A percentile compares a stretch with the other conserved stretches of the same genome.
Evolutionary conservation across 2,888 invertebrate genomes (phyloP).

Genomic region (Lepeophtheirus nordmannii): DNA sequence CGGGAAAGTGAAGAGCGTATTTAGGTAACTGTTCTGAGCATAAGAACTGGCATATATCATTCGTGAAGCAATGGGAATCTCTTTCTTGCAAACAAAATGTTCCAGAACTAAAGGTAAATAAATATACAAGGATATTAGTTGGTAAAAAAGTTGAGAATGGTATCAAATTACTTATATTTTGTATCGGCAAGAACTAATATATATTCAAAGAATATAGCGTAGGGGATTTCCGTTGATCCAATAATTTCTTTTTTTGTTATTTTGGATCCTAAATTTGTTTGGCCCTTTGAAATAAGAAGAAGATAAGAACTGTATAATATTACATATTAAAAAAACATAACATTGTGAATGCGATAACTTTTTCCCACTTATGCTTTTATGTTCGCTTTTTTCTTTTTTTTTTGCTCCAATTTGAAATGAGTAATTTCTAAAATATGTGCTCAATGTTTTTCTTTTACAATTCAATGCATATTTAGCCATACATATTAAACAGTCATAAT

Average conservation of each 20-base stretch:
- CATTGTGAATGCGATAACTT: too few species aligned
- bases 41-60: constrained; percentile 12
- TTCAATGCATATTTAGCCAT: too few species aligned
- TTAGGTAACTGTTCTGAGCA: constrained; percentile 10
- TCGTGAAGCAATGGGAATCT: constrained; percentile 1
- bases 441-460: too few species aligned
- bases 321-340: too few species aligned
- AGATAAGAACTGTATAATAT: not conserved
- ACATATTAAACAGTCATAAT: too few species aligned
- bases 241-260: constrained; percentile 6
- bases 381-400: too few species aligned
- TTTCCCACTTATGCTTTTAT: too few species aligned
- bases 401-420: too few species aligned
- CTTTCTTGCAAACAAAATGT: constrained; percentile 12
- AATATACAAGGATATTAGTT: not conserved
- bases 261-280: constrained; percentile 7
- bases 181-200: constrained; percentile 9
- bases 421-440: too few species aligned
- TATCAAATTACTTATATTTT: not conserved
- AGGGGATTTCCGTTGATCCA: constrained; percentile 16
- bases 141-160: not conserved
- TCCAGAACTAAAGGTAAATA: not conserved
- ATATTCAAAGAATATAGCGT: constrained; percentile 20
- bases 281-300: not conserved
- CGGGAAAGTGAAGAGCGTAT: constrained; percentile 4